Evolutionary conservation across 1,140 invertebrate genomes (phyloP).

Genomic region (Rhyacophila brunnea): DNA sequence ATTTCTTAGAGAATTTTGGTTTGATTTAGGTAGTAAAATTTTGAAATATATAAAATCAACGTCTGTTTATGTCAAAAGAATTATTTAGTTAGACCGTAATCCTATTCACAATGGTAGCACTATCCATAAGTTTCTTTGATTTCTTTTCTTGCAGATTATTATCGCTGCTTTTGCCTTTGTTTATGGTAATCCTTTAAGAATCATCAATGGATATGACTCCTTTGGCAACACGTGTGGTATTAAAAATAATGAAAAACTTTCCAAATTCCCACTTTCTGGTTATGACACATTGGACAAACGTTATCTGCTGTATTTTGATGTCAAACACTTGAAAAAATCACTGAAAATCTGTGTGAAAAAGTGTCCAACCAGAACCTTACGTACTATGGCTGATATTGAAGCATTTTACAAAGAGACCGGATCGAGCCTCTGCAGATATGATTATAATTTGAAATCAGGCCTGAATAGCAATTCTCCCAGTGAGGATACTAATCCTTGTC

Average conservation of each 20-base stretch:
- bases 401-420: slow-evolving; percentile 73
- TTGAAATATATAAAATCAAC: slow-evolving; percentile 24
- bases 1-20: neutral
- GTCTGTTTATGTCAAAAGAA: slow-evolving; percentile 35
- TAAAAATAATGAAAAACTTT: slow-evolving; percentile 72
- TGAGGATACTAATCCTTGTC: slow-evolving; percentile 63
- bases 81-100: slow-evolving; percentile 36
- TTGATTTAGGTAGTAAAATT: slow-evolving; percentile 2
- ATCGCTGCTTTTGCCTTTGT: slow-evolving; percentile 86
- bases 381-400: slow-evolving; percentile 65
- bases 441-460: slow-evolving; percentile 58
- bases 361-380: slow-evolving; percentile 73
- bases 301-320: slow-evolving; percentile 83
- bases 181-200: slow-evolving; percentile 82
- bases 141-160: slow-evolving; percentile 62
- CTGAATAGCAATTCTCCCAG: slow-evolving; percentile 19
- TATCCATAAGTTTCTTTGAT: slow-evolving; percentile 19
- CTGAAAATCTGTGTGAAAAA: slow-evolving; percentile 87
- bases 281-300: slow-evolving; percentile 77
- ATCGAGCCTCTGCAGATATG: slow-evolving; percentile 72
- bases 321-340: slow-evolving; percentile 71
- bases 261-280: slow-evolving; percentile 73
- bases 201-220: slow-evolving; percentile 92
- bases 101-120: slow-evolving; percentile 34
- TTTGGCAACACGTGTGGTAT: slow-evolving; percentile 95